Conservation (phyloP, 2,888 invertebrate species). For the Terebella lapidaria region DNA sequence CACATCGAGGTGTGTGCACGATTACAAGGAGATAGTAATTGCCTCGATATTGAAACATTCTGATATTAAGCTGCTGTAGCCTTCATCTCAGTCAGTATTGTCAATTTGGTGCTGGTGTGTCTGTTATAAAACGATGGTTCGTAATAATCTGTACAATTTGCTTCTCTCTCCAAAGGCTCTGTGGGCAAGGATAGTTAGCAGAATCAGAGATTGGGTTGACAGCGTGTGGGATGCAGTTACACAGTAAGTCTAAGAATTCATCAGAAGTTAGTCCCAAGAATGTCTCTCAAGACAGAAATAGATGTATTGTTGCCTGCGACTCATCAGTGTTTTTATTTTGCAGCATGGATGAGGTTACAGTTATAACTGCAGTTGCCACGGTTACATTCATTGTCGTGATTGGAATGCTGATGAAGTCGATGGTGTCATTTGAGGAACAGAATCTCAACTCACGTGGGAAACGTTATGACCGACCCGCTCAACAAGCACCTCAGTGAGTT, state of each 20-base stretch:
- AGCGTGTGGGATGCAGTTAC: neutral
- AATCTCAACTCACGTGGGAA: neutral
- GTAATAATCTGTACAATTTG: too few relatives aligned
- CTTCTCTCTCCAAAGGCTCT: neutral
- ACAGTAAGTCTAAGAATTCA: too few relatives aligned
- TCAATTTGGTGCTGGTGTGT: too few relatives aligned
- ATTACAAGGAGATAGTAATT: neutral
- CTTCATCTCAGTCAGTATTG: too few relatives aligned
- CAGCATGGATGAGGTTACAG: slow-evolving; percentile 8
- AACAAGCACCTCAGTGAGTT: too few relatives aligned
- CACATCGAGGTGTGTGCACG: slow-evolving; percentile 15
- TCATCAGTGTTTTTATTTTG: too few relatives aligned
- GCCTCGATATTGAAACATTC: too few relatives aligned
- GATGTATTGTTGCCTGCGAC: too few relatives aligned
- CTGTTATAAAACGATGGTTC: too few relatives aligned
- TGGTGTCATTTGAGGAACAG: slow-evolving; percentile 6
- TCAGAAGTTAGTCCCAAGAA: too few relatives aligned
- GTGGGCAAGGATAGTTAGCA: neutral
- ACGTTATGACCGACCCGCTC: neutral
- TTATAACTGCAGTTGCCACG: slow-evolving; percentile 4
- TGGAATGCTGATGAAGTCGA: slow-evolving; percentile 3
- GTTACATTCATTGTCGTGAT: slow-evolving; percentile 4
- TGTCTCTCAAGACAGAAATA: too few relatives aligned
- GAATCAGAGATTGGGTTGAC: slow-evolving; percentile 1
- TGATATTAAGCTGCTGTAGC: too few relatives aligned